Evolutionary conservation across 2,797 vertebrate genomes (phyloP).

Genomic region (Acanthurus leucopareius): DNA sequence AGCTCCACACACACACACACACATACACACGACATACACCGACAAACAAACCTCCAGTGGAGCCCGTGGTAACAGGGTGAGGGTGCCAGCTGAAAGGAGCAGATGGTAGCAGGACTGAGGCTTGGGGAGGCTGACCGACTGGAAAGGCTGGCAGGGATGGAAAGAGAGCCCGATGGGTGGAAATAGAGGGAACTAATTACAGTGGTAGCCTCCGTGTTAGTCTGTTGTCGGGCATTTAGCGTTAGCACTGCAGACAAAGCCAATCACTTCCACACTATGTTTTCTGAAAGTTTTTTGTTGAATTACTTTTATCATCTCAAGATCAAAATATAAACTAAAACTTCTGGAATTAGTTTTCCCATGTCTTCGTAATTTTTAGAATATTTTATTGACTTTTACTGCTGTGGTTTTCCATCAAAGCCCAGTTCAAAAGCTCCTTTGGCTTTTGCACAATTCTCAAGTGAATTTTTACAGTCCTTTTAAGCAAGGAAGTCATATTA

Average conservation of each 20-base stretch:
- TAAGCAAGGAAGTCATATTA: too few relatives aligned
- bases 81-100: constrained; percentile 61
- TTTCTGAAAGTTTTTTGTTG: not conserved
- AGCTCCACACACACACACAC: constrained; percentile 7
- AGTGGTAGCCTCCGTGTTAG: constrained; percentile 20
- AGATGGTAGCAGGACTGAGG: constrained; percentile 64
- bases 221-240: constrained; percentile 4
- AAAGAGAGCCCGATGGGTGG: constrained; percentile 33
- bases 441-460: too few relatives aligned
- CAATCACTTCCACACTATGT: not conserved
- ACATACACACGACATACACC: not conserved
- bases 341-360: too few relatives aligned
- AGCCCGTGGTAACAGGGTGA: constrained; percentile 26
- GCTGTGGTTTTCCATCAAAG: too few relatives aligned
- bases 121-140: constrained; percentile 40
- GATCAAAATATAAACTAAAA: not conserved
- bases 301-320: not conserved
- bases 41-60: constrained; percentile 26
- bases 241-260: constrained; percentile 1
- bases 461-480: too few relatives aligned
- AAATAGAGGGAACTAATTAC: constrained; percentile 57
- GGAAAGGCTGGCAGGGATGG: constrained; percentile 46
- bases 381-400: too few relatives aligned
- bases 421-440: too few relatives aligned
- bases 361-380: too few relatives aligned